Evolutionary conservation across 2,797 vertebrate genomes (phyloP).

Genomic region (Clarias pachynema): DNA sequence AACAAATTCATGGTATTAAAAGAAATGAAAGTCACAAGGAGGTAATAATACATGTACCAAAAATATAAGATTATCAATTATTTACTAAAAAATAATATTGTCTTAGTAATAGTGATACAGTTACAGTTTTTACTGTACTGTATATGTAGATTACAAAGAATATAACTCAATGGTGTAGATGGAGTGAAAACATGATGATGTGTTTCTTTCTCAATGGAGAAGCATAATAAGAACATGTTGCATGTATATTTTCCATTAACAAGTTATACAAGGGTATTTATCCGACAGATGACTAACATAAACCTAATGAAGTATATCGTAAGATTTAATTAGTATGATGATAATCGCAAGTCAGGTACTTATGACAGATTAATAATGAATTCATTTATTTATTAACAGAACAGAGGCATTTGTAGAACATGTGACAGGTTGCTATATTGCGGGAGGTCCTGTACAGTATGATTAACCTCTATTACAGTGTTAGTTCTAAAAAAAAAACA

Average conservation of each 20-base stretch:
- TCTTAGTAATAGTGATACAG: too few relatives aligned
- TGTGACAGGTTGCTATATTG: background rate
- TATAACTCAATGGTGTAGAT: background rate
- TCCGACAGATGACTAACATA: background rate
- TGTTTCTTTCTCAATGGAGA: background rate
- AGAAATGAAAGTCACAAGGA: background rate
- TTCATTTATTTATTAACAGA: background rate
- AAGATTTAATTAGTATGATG: background rate
- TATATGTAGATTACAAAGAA: background rate
- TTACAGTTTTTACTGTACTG: background rate
- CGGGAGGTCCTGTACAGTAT: background rate
- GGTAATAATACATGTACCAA: background rate
- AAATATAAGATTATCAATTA: too few relatives aligned
- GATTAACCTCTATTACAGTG: constrained; percentile 14
- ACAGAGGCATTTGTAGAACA: background rate
- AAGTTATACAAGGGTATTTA: background rate
- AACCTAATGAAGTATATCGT: background rate
- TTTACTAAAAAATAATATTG: background rate
- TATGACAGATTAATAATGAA: background rate
- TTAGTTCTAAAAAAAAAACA: background rate
- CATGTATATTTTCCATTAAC: background rate
- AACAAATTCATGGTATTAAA: background rate
- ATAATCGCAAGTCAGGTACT: too few relatives aligned
- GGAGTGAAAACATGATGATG: background rate
- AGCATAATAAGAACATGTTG: background rate